These are phyloP conservation scores for Chinchilla lanigera DNA, from an alignment of 2,113 vertebrate genomes.

Conservation along the genomic window DNA sequence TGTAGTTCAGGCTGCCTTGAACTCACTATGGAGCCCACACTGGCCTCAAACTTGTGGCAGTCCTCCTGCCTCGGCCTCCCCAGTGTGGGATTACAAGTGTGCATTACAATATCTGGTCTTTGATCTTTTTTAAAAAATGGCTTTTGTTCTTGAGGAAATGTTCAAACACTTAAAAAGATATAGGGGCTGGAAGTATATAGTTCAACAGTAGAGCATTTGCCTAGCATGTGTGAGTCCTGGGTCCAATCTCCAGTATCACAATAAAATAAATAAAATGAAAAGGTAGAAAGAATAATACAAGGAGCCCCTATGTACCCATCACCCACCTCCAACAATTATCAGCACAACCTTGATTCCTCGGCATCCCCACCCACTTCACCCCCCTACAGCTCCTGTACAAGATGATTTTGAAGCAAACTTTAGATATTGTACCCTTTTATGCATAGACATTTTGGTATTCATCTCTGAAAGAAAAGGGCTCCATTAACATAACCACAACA, in stretches of 20 bases:
- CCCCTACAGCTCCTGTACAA: not conserved
- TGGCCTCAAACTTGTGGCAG: not conserved
- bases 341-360: not conserved
- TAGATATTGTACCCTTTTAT: not conserved
- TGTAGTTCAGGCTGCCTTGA: not conserved
- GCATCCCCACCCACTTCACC: not conserved
- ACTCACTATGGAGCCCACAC: not conserved
- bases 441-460: slow-evolving; percentile 19
- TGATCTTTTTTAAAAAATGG: not conserved
- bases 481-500: not conserved
- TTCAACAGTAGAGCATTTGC: not conserved
- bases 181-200: not conserved
- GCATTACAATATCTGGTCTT: not conserved
- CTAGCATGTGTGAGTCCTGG: not conserved
- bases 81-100: not conserved
- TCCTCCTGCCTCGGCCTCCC: not conserved
- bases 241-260: not conserved
- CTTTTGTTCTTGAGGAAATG: not conserved
- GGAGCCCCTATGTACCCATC: not conserved
- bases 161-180: not conserved
- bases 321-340: not conserved
- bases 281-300: not conserved
- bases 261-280: not conserved
- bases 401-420: not conserved
- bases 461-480: slow-evolving; percentile 10